Conservation (phyloP, 2,888 invertebrate species). For the Leucophenga montana region DNA sequence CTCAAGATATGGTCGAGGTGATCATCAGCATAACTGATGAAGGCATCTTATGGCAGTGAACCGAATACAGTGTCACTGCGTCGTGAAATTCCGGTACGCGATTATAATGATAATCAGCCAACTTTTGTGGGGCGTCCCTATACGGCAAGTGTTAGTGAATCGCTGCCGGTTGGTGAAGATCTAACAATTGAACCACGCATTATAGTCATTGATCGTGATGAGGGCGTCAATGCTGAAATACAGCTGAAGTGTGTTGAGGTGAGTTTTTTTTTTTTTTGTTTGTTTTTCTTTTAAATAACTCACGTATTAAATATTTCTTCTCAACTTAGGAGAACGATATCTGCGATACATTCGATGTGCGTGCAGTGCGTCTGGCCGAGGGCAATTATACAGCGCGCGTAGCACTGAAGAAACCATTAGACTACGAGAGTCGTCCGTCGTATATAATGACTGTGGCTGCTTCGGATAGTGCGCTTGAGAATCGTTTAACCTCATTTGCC, state of each 20-base stretch:
- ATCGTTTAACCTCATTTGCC: conserved; percentile 79
- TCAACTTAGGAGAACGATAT: conserved; percentile 77
- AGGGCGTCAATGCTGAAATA: conserved; percentile 82
- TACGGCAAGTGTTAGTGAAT: conserved; percentile 81
- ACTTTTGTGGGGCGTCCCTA: conserved; percentile 83
- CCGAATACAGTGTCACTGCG: conserved; percentile 86
- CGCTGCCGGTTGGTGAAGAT: conserved; percentile 78
- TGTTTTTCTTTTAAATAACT: background rate
- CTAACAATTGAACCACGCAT: conserved; percentile 78
- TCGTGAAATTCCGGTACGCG: conserved; percentile 83
- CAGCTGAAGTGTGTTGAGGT: conserved; percentile 78
- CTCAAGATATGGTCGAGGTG: conserved; percentile 81
- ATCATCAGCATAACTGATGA: conserved; percentile 89
- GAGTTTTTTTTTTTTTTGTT: conserved; percentile 47
- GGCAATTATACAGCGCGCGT: conserved; percentile 83
- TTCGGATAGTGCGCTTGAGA: conserved; percentile 77
- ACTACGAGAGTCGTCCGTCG: conserved; percentile 84
- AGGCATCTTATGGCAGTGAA: conserved; percentile 79
- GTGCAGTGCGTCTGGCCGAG: conserved; percentile 78
- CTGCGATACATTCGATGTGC: conserved; percentile 80
- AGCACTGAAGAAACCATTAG: conserved; percentile 79
- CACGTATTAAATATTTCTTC: background rate
- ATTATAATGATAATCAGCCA: conserved; percentile 88
- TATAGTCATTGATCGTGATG: conserved; percentile 81
- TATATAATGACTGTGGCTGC: conserved; percentile 82